Evolutionary conservation across 53 echinoderm and acorn worm genomes (phyloP), one percentile per base, ranked within the genome.

Genomic region (Zoroaster sp.): DNA sequence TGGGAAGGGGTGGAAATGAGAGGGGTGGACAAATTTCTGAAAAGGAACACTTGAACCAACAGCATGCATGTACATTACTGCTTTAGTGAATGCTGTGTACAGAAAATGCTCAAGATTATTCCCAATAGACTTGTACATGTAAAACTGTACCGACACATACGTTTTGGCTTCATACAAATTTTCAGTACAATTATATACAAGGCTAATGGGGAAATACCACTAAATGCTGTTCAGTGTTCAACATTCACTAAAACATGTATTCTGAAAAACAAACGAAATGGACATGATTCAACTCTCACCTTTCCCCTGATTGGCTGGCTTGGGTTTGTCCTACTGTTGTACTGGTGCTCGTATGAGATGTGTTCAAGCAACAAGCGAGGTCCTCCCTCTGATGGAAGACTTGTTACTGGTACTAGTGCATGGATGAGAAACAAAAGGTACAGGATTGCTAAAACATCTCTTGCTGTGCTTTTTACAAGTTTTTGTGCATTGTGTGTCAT

Each of bases 321-420:
- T 33, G 94, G 77, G 38, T 88, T 20, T 28, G 72, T 88, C 40
- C 97, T 91, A 81, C 93, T 92, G 78, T 97, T 80, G 45, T 97
- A 97, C 66, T 90, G 92, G 77, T 97, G 97, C 41, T 95, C 65
- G 66, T 97, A 97, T 9, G 95, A 97, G 66, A 95, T 94, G 40
- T 90, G 88, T 73, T 97, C 97, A 30, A 95, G 89, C 66, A 97
- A 59, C 47, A 97, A 83, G 42, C 97, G 94, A 32, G 97, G 97
- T 32, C 97, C 97, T 66, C 78, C 93, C 40, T 94, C 72, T 8
- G 94, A 86, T 14, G 78, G 86, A n/a, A 97, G 81, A 30, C 90
- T 71, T 2, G 87, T 97, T 14, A 97, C 78, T 73, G 97, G 97
- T 46, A 95, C 95, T 97, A 78, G n/a, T n/a, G n/a, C n/a, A n/a